Evolutionary conservation across 2,888 invertebrate species (phyloP).

Genomic region (Noctuana brunneofusca): DNA sequence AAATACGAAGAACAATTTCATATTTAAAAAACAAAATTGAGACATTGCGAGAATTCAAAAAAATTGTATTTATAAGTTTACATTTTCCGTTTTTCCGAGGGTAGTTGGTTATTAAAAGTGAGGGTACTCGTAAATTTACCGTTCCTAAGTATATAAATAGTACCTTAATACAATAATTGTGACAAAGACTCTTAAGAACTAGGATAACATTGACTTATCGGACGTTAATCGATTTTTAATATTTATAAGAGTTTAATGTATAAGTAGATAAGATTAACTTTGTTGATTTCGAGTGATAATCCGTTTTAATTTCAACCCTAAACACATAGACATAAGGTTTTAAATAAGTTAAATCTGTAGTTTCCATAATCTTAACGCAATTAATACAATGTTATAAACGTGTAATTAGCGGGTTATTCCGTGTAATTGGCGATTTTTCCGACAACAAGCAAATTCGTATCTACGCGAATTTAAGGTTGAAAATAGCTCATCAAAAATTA

Average conservation of each 20-base stretch:
- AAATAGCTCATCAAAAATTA: constrained; percentile 3
- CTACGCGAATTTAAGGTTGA: not conserved
- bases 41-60: no score
- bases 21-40: not conserved
- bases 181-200: constrained; percentile 47
- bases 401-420: no score
- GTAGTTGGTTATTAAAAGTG: not conserved
- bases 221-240: constrained; percentile 45
- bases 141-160: constrained; percentile 25
- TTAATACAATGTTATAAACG: no score
- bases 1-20: not conserved
- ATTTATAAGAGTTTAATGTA: constrained; percentile 23
- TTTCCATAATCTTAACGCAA: no score
- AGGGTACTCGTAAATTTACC: not conserved
- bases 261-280: constrained; percentile 13
- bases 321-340: not conserved
- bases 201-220: constrained; percentile 46
- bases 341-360: no score
- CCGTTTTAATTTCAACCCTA: constrained; percentile 7
- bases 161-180: constrained; percentile 41
- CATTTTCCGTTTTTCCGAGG: not conserved
- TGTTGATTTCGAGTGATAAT: constrained; percentile 19
- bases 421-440: no score
- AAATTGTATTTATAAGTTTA: no score
- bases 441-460: no score